phyloP scores from a whole-genome alignment of 2,888 invertebrate species.

The Euproctis similis region DNA sequence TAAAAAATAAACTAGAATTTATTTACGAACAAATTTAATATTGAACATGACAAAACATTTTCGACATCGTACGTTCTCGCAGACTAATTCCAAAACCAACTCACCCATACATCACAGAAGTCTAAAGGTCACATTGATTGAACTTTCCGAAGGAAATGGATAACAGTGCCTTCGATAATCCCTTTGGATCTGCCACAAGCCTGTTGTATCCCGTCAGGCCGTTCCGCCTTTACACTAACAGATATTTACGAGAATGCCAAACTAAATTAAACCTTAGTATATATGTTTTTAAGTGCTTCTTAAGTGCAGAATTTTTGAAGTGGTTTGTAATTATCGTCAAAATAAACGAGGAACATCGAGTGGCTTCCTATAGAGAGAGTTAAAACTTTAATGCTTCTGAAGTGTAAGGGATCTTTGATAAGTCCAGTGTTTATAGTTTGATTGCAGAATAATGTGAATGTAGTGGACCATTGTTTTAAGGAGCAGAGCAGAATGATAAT shows the following conservation, averaged over 20 bases:
- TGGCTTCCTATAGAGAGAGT: constrained; percentile 20
- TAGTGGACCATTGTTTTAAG: too few species aligned
- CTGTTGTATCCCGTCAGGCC: constrained; percentile 28
- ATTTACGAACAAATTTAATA: too few species aligned
- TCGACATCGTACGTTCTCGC: too few species aligned
- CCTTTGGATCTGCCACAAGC: constrained; percentile 34
- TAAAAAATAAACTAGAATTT: too few species aligned
- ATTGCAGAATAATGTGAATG: too few species aligned
- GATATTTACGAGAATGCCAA: not conserved
- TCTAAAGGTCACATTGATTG: constrained; percentile 23
- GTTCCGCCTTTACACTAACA: constrained; percentile 14
- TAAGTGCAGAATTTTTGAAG: not conserved
- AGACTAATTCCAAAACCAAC: not conserved
- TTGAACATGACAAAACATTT: too few species aligned
- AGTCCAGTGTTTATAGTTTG: constrained; percentile 12
- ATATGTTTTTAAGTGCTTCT: not conserved
- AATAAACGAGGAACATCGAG: constrained; percentile 16
- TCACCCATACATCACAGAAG: constrained; percentile 11
- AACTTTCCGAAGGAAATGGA: constrained; percentile 19
- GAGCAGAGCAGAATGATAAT: too few species aligned
- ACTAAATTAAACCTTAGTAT: constrained; percentile 10
- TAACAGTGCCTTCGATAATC: constrained; percentile 34
- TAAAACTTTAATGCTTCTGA: constrained; percentile 31
- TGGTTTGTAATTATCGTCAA: constrained; percentile 11
- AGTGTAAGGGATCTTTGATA: constrained; percentile 19